Conservation (phyloP, 2,888 invertebrate species). For the Aproaerema taeniolella region DNA sequence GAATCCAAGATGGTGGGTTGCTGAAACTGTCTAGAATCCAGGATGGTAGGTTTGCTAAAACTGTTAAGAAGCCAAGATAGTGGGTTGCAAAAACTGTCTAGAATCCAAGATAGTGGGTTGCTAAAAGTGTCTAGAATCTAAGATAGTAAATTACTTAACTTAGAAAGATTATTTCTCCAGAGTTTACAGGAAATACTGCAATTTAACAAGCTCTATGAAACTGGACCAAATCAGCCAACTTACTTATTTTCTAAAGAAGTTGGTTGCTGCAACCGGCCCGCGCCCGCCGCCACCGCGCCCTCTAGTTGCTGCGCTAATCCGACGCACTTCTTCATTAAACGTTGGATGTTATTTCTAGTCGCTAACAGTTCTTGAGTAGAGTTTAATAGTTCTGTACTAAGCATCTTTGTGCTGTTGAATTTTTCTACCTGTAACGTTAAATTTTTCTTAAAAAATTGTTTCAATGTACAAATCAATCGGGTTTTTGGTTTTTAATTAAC, state of each 20-base stretch:
- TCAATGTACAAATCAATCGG: background rate
- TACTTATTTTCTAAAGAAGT: conserved; percentile 80
- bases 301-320: conserved; percentile 88
- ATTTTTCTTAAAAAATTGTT: background rate
- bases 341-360: conserved; percentile 86
- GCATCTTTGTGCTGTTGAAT: conserved; percentile 81
- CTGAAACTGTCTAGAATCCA: background rate
- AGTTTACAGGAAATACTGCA: no score
- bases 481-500: no score
- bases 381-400: conserved; percentile 89
- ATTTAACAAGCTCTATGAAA: no score
- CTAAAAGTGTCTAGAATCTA: no score
- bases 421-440: conserved; percentile 75
- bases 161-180: no score
- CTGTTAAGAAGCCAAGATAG: no score
- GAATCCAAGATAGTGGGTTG: background rate
- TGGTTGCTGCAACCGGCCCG: conserved; percentile 87
- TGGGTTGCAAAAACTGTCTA: background rate
- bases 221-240: no score
- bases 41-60: no score
- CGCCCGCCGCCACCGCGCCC: conserved; percentile 85
- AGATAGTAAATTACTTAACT: no score
- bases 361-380: conserved; percentile 85
- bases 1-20: no score
- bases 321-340: conserved; percentile 91